Evolutionary conservation across 1,140 invertebrate species (phyloP).

Genomic region (Trigoniulus corallinus): DNA sequence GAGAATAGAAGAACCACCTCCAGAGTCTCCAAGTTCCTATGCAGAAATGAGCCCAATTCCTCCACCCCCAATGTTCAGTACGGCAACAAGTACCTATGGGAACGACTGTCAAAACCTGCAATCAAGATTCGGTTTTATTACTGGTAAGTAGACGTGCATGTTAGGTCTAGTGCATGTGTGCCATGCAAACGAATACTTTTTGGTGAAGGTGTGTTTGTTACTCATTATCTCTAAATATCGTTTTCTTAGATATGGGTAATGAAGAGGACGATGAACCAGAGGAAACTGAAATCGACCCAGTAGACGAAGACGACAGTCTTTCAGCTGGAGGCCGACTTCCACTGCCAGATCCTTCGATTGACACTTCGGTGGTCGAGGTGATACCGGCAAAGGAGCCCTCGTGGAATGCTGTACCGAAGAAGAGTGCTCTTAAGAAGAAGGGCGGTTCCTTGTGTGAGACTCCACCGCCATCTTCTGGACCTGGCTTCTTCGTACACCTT

Average conservation of each 20-base stretch:
- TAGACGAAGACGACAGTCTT: not conserved
- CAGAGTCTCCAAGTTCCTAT: constrained; percentile 74
- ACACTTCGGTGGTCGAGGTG: constrained; percentile 66
- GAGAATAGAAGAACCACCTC: constrained; percentile 49
- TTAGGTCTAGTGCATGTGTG: no score
- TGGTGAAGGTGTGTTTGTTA: no score
- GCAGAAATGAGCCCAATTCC: constrained; percentile 88
- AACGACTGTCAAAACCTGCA: no score
- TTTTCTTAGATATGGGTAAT: no score
- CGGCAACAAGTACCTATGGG: no score
- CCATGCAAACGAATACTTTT: no score
- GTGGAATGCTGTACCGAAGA: constrained; percentile 72
- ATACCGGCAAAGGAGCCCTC: constrained; percentile 70
- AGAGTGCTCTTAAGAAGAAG: constrained; percentile 80
- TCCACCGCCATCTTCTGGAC: constrained; percentile 4
- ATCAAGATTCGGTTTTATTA: no score
- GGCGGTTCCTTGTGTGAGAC: constrained; percentile 23
- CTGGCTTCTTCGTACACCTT: constrained; percentile 41
- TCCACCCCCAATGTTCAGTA: constrained; percentile 87
- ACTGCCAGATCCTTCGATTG: constrained; percentile 32
- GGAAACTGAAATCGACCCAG: not conserved
- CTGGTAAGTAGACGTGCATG: no score
- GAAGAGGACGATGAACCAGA: constrained; percentile 5
- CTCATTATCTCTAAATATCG: no score
- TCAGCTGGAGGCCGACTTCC: not conserved